Percentiles rank a stretch among this genome's conserved stretches.
phyloP scores from a whole-genome alignment of 1,140 invertebrate species.

The Homalodisca vitripennis region DNA sequence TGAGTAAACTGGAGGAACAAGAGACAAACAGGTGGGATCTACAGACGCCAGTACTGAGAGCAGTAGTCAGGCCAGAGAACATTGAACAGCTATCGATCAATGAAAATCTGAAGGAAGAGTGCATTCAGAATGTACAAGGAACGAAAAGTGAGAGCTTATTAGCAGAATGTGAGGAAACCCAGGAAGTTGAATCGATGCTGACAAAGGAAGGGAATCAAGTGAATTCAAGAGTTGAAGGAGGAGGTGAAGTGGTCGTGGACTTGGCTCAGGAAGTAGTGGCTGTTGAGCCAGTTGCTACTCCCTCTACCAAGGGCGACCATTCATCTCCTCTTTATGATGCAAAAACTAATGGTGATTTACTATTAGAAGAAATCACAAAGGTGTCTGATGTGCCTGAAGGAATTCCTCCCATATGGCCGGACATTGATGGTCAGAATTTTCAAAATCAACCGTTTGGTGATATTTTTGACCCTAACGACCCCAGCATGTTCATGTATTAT shows the following conservation, averaged over 20 bases:
- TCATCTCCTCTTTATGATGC: background rate
- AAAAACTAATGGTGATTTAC: background rate
- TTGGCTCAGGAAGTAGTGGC: too few relatives aligned
- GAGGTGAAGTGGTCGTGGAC: too few relatives aligned
- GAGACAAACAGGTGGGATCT: background rate
- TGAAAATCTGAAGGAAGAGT: too few relatives aligned
- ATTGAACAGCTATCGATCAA: too few relatives aligned
- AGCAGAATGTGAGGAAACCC: too few relatives aligned
- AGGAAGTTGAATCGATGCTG: too few relatives aligned
- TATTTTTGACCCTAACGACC: conserved; percentile 5
- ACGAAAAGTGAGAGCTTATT: too few relatives aligned
- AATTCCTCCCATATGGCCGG: background rate
- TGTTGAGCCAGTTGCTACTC: background rate
- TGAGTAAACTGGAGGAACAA: background rate
- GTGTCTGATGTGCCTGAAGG: background rate
- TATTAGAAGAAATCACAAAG: conserved; percentile 5
- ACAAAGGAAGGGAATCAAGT: too few relatives aligned
- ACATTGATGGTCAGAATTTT: background rate
- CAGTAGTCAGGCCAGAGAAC: conserved; percentile 9
- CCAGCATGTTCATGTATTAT: background rate
- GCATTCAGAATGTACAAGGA: too few relatives aligned
- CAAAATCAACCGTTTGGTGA: conserved; percentile 1
- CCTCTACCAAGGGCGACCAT: background rate
- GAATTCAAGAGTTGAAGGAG: too few relatives aligned
- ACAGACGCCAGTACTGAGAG: background rate